Base-by-base conservation (phyloP, 2,113 vertebrate genomes). In the Dunckerocampus dactyliophorus region DNA sequence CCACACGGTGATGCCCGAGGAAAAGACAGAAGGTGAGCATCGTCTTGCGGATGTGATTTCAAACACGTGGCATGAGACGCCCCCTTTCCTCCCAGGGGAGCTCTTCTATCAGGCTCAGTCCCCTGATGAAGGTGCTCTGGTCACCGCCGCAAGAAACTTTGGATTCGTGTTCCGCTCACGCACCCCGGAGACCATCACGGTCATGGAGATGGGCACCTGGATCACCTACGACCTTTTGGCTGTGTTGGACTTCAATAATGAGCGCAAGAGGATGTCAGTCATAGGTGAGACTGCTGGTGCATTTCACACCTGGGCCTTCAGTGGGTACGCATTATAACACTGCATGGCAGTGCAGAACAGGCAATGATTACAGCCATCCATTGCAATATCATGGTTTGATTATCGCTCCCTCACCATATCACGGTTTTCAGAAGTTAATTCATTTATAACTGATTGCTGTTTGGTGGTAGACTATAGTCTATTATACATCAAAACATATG, bases 231-330 rank as follows among this genome's bases (percentile, higher is more conserved):
- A 94, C 22, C 90, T 99, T 5, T 85, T 97, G 68, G 92, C 94
- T 7, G 88, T 99, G 67, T 89, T 99, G 72, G 97, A 99, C 82
- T 99, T 99, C 76, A 95, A 89, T 81, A 96, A 94, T 0, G 88
- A 94, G 48, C 92, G 95, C 79, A 99, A 98, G 80, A 89, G 97
- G 74, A 99, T 99, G 96, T 97, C 95, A 43, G 95, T 98, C 37
- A 94, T 98, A 56, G 95, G 95, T 90, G 62, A 78, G 85, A 56
- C 0, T 39, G 9, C 0, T 28, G 24, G 24, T 28, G 24, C 24
- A 28, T 28, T 28, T 28, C 24, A 28, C 5, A 28, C 24, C 24
- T 3, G 5, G 24, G 24, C 24, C 24, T 28, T 2, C 24, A 28
- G 24, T 28, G 2, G 24, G 24, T 28, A n/a, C n/a, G n/a, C n/a